These are phyloP conservation scores for Melieria picta DNA, from an alignment of 2,888 invertebrate genomes.

Conservation along the genomic window DNA sequence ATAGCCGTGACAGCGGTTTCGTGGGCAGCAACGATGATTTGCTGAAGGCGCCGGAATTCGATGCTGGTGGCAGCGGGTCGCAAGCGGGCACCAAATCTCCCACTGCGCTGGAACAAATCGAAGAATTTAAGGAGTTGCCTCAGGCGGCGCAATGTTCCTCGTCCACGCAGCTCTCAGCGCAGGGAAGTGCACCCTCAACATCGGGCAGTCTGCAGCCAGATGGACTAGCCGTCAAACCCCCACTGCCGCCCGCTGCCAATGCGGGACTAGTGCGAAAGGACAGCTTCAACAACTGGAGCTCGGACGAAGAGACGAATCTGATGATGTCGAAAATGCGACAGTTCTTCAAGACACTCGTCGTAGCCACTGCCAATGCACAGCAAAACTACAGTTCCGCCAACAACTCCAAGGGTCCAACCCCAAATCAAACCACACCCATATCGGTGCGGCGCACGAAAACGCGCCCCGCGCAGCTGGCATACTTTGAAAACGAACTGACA, in stretches of 20 bases:
- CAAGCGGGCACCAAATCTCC: constrained; percentile 51
- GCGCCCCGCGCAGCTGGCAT: constrained; percentile 86
- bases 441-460: constrained; percentile 68
- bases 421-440: constrained; percentile 66
- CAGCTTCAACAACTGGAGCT: constrained; percentile 94
- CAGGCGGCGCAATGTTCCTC: constrained; percentile 26
- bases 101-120: constrained; percentile 54
- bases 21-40: constrained; percentile 89
- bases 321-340: constrained; percentile 96
- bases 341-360: constrained; percentile 92
- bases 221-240: constrained; percentile 30
- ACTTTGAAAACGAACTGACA: constrained; percentile 90
- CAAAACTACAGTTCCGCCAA: constrained; percentile 49
- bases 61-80: constrained; percentile 40
- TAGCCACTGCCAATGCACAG: constrained; percentile 69
- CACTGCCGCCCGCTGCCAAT: constrained; percentile 62
- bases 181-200: constrained; percentile 34
- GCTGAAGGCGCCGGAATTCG: constrained; percentile 69
- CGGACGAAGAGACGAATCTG: constrained; percentile 91
- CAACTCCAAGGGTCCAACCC: constrained; percentile 49
- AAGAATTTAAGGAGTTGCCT: constrained; percentile 59
- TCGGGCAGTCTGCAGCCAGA: constrained; percentile 39
- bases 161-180: constrained; percentile 48
- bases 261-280: constrained; percentile 79
- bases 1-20: constrained; percentile 88